Conservation (phyloP, 2,888 invertebrate genomes). For the Ophion obscuratus region DNA sequence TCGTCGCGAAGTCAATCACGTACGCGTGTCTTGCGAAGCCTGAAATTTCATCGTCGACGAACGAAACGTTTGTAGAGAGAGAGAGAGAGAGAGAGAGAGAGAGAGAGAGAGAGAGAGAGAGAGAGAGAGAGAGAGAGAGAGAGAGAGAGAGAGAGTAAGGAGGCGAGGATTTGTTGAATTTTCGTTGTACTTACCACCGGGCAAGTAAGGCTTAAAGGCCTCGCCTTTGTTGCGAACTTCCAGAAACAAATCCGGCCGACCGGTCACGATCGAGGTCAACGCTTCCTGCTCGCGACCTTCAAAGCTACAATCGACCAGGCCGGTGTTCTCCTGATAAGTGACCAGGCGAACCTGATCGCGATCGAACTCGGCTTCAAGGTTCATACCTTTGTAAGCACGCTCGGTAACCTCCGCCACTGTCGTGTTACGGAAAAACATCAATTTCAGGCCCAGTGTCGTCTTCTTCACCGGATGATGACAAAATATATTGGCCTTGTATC, state of each 20-base stretch:
- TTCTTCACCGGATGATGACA: slow-evolving; percentile 87
- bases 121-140: too few species aligned
- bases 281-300: slow-evolving; percentile 86
- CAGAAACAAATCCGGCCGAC: slow-evolving; percentile 86
- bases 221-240: slow-evolving; percentile 87
- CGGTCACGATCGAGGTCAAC: slow-evolving; percentile 76
- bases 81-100: too few species aligned
- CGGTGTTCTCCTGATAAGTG: slow-evolving; percentile 87
- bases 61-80: neutral
- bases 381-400: slow-evolving; percentile 86
- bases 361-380: slow-evolving; percentile 86
- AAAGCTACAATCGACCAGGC: slow-evolving; percentile 89
- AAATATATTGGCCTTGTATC: slow-evolving; percentile 88
- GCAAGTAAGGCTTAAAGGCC: slow-evolving; percentile 87
- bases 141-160: neutral
- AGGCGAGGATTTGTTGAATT: neutral
- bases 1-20: slow-evolving; percentile 86
- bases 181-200: slow-evolving; percentile 85
- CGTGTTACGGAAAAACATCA: slow-evolving; percentile 87
- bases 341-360: slow-evolving; percentile 90
- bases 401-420: slow-evolving; percentile 84
- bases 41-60: slow-evolving; percentile 70
- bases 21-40: slow-evolving; percentile 87
- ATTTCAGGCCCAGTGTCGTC: slow-evolving; percentile 85
- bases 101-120: too few species aligned